Percentiles rank a stretch among this genome's conserved stretches.
Conservation (phyloP, 1,140 invertebrate genomes). For the Drosophila tsacasi region DNA sequence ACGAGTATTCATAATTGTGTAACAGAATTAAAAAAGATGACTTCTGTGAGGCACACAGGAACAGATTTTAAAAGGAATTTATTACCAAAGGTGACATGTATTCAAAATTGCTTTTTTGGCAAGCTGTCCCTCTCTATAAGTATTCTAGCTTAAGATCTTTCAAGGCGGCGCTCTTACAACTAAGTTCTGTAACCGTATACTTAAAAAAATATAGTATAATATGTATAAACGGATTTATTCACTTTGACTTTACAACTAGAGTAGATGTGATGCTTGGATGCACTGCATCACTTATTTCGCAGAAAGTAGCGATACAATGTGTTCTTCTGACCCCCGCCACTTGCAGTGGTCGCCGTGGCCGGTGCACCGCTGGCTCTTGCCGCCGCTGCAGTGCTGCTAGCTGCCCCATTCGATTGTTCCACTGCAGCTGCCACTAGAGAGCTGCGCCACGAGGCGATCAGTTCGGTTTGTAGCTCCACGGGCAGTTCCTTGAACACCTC, state of each 20-base stretch:
- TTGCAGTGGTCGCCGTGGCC: conserved; percentile 35
- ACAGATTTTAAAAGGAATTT: not conserved
- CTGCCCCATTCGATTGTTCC: conserved; percentile 45
- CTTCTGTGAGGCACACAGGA: not conserved
- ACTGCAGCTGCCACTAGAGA: conserved; percentile 78
- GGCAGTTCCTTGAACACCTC: conserved; percentile 88
- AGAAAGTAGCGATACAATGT: conserved; percentile 88
- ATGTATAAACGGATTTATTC: conserved; percentile 37
- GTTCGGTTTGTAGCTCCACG: conserved; percentile 87
- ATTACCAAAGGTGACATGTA: not conserved
- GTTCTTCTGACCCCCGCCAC: conserved; percentile 83
- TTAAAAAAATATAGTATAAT: conserved; percentile 64
- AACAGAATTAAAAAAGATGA: not conserved
- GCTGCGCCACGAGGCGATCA: conserved; percentile 88
- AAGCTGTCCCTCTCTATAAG: conserved; percentile 1
- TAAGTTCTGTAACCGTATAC: conserved; percentile 50
- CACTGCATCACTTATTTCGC: conserved; percentile 86
- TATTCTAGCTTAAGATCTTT: conserved; percentile 27
- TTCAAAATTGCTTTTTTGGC: not conserved
- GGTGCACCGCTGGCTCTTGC: conserved; percentile 13
- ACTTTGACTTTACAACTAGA: conserved; percentile 29
- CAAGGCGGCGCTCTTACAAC: not conserved
- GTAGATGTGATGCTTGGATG: conserved; percentile 30
- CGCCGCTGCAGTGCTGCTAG: conserved; percentile 17
- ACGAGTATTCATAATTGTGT: conserved; percentile 30